phyloP scores from a whole-genome alignment of 2,113 vertebrate genomes.

The Toxotes chatareus region DNA sequence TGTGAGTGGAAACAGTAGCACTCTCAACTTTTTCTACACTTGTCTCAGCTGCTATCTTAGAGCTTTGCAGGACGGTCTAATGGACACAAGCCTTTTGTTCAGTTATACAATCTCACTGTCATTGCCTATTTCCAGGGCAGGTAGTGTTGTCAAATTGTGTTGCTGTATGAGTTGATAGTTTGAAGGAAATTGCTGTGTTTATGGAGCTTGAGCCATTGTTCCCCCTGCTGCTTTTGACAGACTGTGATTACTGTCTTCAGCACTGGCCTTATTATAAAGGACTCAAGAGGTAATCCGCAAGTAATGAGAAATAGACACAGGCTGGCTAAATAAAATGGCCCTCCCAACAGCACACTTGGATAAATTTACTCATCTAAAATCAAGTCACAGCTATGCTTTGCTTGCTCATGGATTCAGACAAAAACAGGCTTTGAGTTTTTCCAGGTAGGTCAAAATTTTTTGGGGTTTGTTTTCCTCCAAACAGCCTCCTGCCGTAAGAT shows the following conservation, averaged over 20 bases:
- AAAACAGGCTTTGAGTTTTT: slow-evolving; percentile 5
- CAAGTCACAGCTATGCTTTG: slow-evolving; percentile 34
- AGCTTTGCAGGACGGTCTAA: slow-evolving; percentile 41
- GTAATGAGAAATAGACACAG: slow-evolving; percentile 71
- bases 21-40: slow-evolving; percentile 34
- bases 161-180: slow-evolving; percentile 5
- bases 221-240: slow-evolving; percentile 24
- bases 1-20: slow-evolving; percentile 24
- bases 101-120: not conserved
- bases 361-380: slow-evolving; percentile 48
- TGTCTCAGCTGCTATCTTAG: slow-evolving; percentile 1
- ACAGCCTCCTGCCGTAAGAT: not conserved
- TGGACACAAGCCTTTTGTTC: slow-evolving; percentile 22
- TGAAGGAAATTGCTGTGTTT: slow-evolving; percentile 39
- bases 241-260: slow-evolving; percentile 57
- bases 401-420: slow-evolving; percentile 25
- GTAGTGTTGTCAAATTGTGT: slow-evolving; percentile 1
- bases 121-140: slow-evolving; percentile 9
- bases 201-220: slow-evolving; percentile 5
- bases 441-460: not conserved
- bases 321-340: slow-evolving; percentile 52
- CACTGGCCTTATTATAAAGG: slow-evolving; percentile 56
- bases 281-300: slow-evolving; percentile 61
- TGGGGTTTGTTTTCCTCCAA: not conserved
- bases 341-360: not conserved